A percentile compares a stretch with the other conserved stretches of the same genome.
phyloP scores from a whole-genome alignment of 2,113 vertebrate genomes.

The Vidua chalybeata region DNA sequence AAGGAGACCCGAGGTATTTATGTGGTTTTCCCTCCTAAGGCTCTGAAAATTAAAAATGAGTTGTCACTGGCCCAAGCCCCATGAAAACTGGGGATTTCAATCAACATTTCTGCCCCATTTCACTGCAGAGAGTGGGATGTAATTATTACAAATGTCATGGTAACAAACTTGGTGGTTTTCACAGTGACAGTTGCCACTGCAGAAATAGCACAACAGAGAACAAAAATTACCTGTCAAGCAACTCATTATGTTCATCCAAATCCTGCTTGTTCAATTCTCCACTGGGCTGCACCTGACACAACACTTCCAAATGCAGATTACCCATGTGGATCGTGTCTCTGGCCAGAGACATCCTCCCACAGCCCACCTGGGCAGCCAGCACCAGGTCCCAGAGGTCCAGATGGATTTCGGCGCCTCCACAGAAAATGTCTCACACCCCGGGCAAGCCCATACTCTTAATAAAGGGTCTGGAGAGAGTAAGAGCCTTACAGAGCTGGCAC shows the following conservation, averaged over 20 bases:
- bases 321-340: rapidly evolving
- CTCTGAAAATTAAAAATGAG: slow-evolving; percentile 61
- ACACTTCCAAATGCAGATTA: slow-evolving; percentile 1
- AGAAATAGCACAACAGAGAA: slow-evolving; percentile 69
- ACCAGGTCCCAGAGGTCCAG: background rate
- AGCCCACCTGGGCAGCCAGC: background rate
- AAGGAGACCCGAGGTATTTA: background rate
- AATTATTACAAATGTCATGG: slow-evolving; percentile 73
- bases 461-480: background rate
- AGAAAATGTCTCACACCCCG: background rate
- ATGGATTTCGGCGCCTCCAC: background rate
- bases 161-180: slow-evolving; percentile 66
- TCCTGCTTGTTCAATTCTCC: slow-evolving; percentile 37
- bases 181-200: slow-evolving; percentile 65
- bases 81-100: slow-evolving; percentile 59
- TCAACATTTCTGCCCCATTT: slow-evolving; percentile 66
- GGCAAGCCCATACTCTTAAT: background rate
- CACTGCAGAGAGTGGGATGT: slow-evolving; percentile 63
- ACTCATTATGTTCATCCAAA: slow-evolving; percentile 60
- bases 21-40: slow-evolving; percentile 15
- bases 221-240: slow-evolving; percentile 70
- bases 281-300: slow-evolving; percentile 22
- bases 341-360: background rate
- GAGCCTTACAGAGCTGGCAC: background rate
- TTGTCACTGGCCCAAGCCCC: slow-evolving; percentile 57